Evolutionary conservation across 2,113 vertebrate species (phyloP).

Genomic region (Pelobates fuscus): DNA sequence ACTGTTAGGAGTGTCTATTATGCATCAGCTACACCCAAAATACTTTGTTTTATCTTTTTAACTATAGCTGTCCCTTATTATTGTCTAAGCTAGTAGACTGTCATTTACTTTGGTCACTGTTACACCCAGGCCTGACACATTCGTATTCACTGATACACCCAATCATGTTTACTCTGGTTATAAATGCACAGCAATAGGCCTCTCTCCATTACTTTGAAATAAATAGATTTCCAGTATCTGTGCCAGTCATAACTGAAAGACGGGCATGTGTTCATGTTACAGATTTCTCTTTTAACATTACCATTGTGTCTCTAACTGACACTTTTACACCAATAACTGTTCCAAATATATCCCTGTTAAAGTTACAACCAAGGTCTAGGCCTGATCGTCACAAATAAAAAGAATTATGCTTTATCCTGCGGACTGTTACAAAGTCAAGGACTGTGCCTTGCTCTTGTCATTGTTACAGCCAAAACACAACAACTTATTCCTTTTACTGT

Average conservation of each 20-base stretch:
- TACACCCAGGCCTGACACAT: slow-evolving; percentile 24
- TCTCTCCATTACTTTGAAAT: too few relatives aligned
- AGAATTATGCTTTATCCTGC: too few relatives aligned
- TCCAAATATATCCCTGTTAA: background rate
- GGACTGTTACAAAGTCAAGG: background rate
- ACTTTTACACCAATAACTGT: background rate
- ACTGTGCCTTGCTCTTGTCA: background rate
- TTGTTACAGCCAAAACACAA: background rate
- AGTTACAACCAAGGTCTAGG: too few relatives aligned
- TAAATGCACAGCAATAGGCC: background rate
- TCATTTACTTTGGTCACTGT: slow-evolving; percentile 7
- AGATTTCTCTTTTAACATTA: background rate
- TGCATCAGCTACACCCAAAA: background rate
- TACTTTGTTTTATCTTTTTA: background rate
- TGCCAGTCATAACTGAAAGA: too few relatives aligned
- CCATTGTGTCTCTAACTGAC: background rate
- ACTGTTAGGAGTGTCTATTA: too few relatives aligned
- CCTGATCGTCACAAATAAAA: too few relatives aligned
- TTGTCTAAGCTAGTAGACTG: background rate
- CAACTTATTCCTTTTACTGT: background rate
- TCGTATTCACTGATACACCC: slow-evolving; percentile 28
- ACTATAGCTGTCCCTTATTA: background rate
- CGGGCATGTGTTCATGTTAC: background rate
- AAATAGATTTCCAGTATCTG: too few relatives aligned
- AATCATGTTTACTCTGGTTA: background rate